phyloP scores from a whole-genome alignment of 2,888 invertebrate species.

The Perizoma affinitatum region DNA sequence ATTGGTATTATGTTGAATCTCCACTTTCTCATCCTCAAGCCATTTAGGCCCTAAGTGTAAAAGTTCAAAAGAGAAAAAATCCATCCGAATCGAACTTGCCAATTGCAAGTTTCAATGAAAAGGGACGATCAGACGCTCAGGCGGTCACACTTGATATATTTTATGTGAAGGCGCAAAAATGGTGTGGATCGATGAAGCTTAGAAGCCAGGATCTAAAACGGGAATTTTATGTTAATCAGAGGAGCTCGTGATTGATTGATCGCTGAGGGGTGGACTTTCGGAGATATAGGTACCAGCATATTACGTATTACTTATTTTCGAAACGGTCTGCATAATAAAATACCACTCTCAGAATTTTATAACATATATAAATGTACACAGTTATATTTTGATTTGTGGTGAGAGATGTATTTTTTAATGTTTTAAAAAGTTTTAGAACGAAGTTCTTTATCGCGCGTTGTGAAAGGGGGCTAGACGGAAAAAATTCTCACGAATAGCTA shows the following conservation, averaged over 20 bases:
- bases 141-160: conserved; percentile 61
- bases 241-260: conserved; percentile 79
- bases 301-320: conserved; percentile 11
- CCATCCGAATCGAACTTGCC: conserved; percentile 67
- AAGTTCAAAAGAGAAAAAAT: conserved; percentile 58
- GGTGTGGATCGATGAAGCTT: conserved; percentile 77
- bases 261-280: conserved; percentile 53
- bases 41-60: conserved; percentile 42
- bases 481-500: too few relatives aligned
- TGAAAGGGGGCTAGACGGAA: too few relatives aligned
- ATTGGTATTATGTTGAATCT: too few relatives aligned
- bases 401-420: background rate
- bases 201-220: conserved; percentile 77
- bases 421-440: background rate
- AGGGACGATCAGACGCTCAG: conserved; percentile 57
- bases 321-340: conserved; percentile 10
- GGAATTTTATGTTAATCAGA: conserved; percentile 83
- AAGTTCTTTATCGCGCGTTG: too few relatives aligned
- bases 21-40: conserved; percentile 26
- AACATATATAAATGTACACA: background rate
- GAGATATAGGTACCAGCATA: conserved; percentile 21
- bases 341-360: background rate
- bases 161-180: conserved; percentile 69
- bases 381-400: background rate
- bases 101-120: conserved; percentile 78